Evolutionary conservation across 1,140 invertebrate genomes (phyloP), one percentile per base, ranked within the genome.

Genomic region (Nebria ingens): DNA sequence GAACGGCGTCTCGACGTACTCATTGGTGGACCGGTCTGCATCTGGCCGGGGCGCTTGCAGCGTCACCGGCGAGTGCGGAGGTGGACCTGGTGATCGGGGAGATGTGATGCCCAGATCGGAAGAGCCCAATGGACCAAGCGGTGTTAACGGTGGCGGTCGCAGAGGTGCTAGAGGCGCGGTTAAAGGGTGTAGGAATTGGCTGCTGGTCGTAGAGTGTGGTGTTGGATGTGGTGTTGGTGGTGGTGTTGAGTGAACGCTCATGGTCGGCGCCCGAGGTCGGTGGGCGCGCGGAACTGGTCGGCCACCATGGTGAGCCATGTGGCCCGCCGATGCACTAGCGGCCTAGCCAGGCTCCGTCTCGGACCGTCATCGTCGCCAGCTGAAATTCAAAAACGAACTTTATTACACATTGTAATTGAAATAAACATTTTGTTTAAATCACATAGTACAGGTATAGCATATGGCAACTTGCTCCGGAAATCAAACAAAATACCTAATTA

Each of bases 1-100:
- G 59, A 86, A 78, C 60, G 89, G 88, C 56, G 87, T 86, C 66
- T 92, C 89, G 67, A 91, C 87, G 75, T 91, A 91, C 66, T 89
- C 86, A 77, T 91, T 92, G 67, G 79, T 80, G 63, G 81, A 77
- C 59, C 88, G 76, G 69, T 89, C 85, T 65, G 76, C 79, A 67
- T 87, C 84, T 34, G 87, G 87, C 62, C 87, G 76, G 49, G 87
- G 88, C 65, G 81, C 79, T 61, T 80, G 75, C 65, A 89, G 78
- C 59, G 84, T 84, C 60, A 83, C 82, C 55, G 61, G 61, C 50
- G 60, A 58, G 23, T 58, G n/a, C 19, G 58, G 52, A 68, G 63
- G 61, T 40, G 66, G 68, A 58, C 59, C 62, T 17, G 61, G 59
- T 45, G 63, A 62, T 52, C 64, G 64, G 40, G 64, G 65, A 56